Conservation (phyloP, 2,888 invertebrate genomes). For the Napeogenes sylphis region DNA sequence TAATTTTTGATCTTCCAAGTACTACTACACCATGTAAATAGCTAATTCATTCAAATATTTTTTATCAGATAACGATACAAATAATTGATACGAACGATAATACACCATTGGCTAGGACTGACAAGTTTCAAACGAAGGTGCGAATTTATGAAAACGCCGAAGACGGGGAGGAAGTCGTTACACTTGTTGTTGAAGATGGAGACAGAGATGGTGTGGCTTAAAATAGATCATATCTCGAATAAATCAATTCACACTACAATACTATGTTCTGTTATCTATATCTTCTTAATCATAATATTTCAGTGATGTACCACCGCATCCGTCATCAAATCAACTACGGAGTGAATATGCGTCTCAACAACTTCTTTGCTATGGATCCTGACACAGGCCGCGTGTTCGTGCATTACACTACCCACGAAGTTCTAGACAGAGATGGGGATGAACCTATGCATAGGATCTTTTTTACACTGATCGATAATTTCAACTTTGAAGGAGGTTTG, state of each 20-base stretch:
- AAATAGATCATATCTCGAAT: neutral
- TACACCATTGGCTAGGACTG: slow-evolving; percentile 59
- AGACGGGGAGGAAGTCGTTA: slow-evolving; percentile 54
- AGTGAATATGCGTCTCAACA: slow-evolving; percentile 56
- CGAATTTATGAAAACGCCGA: slow-evolving; percentile 72
- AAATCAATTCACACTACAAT: neutral
- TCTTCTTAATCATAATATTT: slow-evolving; percentile 12
- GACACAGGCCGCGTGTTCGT: slow-evolving; percentile 67
- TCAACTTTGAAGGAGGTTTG: slow-evolving; percentile 61
- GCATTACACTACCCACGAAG: slow-evolving; percentile 57
- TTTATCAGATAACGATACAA: slow-evolving; percentile 73
- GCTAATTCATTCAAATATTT: neutral
- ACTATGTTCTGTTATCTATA: neutral
- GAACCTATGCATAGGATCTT: slow-evolving; percentile 65
- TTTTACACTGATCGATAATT: slow-evolving; percentile 75
- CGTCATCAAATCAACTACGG: slow-evolving; percentile 73
- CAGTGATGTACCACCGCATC: slow-evolving; percentile 72
- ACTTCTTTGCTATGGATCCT: slow-evolving; percentile 73
- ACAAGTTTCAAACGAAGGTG: slow-evolving; percentile 48
- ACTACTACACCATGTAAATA: too few species aligned
- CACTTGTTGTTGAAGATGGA: slow-evolving; percentile 64
- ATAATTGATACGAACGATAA: slow-evolving; percentile 81
- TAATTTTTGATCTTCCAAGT: too few species aligned
- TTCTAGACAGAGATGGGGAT: slow-evolving; percentile 73
- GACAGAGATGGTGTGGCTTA: slow-evolving; percentile 76